Percentiles rank a stretch among this genome's conserved stretches.
Evolutionary conservation across 1,140 invertebrate species (phyloP).

Genomic region (Danaus plexippus): DNA sequence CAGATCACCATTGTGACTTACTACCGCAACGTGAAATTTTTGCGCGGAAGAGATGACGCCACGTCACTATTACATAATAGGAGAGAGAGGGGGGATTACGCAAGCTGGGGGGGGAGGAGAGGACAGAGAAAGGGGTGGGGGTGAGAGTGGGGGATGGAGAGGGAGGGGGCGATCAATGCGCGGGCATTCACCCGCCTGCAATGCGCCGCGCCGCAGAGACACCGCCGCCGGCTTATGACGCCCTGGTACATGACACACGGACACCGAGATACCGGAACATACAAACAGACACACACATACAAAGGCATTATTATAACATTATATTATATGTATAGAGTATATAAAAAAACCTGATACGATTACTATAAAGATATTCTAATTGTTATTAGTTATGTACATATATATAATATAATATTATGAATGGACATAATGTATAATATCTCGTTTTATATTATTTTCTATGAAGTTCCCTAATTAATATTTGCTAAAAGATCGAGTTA

Average conservation of each 20-base stretch:
- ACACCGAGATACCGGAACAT: no score
- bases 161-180: constrained; percentile 48
- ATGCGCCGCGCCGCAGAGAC: constrained; percentile 50
- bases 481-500: no score
- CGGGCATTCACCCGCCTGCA: constrained; percentile 67
- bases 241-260: constrained; percentile 39
- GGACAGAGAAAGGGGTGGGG: constrained; percentile 17
- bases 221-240: constrained; percentile 37
- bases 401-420: no score
- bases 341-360: no score
- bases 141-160: constrained; percentile 17
- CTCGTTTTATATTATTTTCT: no score
- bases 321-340: no score
- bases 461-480: no score
- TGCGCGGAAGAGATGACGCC: constrained; percentile 47
- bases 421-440: no score
- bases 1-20: constrained; percentile 9
- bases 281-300: no score
- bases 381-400: no score
- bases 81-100: constrained; percentile 37
- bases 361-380: no score
- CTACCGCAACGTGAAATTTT: constrained; percentile 15
- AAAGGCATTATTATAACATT: no score
- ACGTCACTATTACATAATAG: constrained; percentile 61
- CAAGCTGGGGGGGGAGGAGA: constrained; percentile 28